phyloP scores from a whole-genome alignment of 2,113 vertebrate species.

The Kryptolebias marmoratus region DNA sequence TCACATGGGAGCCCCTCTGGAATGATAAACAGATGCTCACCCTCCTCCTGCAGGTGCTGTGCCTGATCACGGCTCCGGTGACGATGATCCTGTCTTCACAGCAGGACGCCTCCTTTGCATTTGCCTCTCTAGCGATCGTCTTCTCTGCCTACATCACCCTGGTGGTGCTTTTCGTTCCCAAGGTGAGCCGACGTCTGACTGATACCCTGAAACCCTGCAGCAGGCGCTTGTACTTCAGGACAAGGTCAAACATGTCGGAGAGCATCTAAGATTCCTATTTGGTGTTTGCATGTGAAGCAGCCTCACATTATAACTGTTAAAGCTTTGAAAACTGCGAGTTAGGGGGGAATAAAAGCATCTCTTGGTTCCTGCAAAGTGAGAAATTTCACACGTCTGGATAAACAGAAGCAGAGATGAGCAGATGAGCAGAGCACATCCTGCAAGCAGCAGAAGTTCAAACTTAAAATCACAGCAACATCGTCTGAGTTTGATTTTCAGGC shows the following conservation, averaged over 20 bases:
- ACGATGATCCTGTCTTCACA: constrained; percentile 97
- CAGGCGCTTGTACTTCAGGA: not conserved
- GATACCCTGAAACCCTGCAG: not conserved
- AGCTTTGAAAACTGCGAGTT: not conserved
- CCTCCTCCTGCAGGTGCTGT: constrained; percentile 84
- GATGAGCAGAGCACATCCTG: not conserved
- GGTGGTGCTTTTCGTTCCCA: constrained; percentile 95
- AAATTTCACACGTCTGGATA: constrained; percentile 17
- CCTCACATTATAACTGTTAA: not conserved
- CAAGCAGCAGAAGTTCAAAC: constrained; percentile 33
- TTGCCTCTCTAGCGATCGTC: constrained; percentile 90
- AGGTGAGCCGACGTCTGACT: constrained; percentile 77
- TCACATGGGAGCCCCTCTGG: constrained; percentile 50
- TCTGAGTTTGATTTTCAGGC: constrained; percentile 24
- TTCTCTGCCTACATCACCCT: constrained; percentile 97
- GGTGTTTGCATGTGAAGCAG: too few relatives aligned
- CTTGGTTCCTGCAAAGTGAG: constrained; percentile 17
- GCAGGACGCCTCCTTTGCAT: constrained; percentile 95
- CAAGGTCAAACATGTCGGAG: constrained; percentile 25
- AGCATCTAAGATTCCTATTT: too few relatives aligned
- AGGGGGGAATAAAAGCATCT: not conserved
- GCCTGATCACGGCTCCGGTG: constrained; percentile 94
- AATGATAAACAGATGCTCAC: constrained; percentile 64
- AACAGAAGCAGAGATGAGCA: constrained; percentile 28
- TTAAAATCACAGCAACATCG: constrained; percentile 1